Conservation (phyloP, 2,113 vertebrate species). For the Albula goreensis region DNA sequence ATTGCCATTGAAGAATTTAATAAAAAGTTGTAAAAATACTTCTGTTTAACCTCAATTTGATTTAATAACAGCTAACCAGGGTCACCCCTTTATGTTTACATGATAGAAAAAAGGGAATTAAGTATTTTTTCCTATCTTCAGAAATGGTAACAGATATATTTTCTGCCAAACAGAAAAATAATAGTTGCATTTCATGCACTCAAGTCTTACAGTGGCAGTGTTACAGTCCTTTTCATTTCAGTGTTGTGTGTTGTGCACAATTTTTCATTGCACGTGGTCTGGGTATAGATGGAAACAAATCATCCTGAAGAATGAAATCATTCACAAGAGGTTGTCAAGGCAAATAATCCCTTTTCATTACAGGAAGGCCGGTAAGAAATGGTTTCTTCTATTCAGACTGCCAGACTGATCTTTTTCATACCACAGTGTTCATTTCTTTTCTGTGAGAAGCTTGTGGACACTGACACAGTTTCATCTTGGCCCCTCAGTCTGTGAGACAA, state of each 20-base stretch:
- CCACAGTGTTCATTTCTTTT: conserved; percentile 4
- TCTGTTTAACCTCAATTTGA: conserved; percentile 21
- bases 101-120: conserved; percentile 12
- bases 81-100: neutral
- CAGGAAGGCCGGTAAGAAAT: conserved; percentile 1
- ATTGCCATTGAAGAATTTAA: neutral
- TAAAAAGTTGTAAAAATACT: neutral
- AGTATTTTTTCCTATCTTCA: conserved; percentile 1
- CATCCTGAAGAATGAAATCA: conserved; percentile 16
- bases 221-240: neutral
- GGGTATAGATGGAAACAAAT: neutral
- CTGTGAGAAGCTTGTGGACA: neutral
- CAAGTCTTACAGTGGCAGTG: conserved; percentile 1
- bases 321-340: conserved; percentile 15
- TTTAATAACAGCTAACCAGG: neutral
- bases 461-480: neutral
- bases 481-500: neutral
- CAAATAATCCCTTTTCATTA: conserved; percentile 13
- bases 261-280: conserved; percentile 5
- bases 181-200: conserved; percentile 10
- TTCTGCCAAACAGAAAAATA: neutral
- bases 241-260: neutral
- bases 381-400: conserved; percentile 4
- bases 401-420: conserved; percentile 5
- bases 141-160: conserved; percentile 12